Conservation (phyloP, 1,140 invertebrate genomes). For the Bombyx mandarina region DNA sequence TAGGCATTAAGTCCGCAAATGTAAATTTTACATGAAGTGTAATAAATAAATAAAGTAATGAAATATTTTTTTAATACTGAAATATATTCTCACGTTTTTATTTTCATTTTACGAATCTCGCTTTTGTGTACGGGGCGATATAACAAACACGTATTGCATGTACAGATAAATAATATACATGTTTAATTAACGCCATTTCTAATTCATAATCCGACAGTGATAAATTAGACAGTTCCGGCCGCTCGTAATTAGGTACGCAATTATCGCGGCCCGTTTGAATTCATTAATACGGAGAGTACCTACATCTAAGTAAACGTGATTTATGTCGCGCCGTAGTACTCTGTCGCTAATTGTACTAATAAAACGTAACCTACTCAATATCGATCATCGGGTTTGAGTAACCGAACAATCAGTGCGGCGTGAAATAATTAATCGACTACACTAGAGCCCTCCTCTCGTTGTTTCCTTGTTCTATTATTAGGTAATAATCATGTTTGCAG, state of each 20-base stretch:
- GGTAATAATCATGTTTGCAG: conserved; percentile 48
- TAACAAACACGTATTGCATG: too few species aligned
- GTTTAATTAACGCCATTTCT: conserved; percentile 52
- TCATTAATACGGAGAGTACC: conserved; percentile 56
- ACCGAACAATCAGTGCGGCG: conserved; percentile 2
- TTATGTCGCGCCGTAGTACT: conserved; percentile 32
- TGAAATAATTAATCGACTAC: conserved; percentile 45
- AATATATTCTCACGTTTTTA: too few species aligned
- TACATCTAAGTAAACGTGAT: conserved; percentile 44
- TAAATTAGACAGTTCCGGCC: conserved; percentile 58
- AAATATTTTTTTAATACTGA: too few species aligned
- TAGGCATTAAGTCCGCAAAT: too few species aligned
- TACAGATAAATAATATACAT: too few species aligned
- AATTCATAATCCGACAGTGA: conserved; percentile 70
- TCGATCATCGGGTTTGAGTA: not conserved
- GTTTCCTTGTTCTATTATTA: conserved; percentile 48
- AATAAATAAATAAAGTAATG: too few species aligned
- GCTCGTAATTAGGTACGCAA: conserved; percentile 65
- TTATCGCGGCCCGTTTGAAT: conserved; percentile 67
- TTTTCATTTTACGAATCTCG: too few species aligned
- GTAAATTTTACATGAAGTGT: too few species aligned
- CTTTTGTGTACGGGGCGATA: too few species aligned
- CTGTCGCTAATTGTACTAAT: conserved; percentile 55
- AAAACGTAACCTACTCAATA: conserved; percentile 30
- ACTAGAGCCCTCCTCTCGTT: conserved; percentile 37